Conservation (phyloP, 1,140 invertebrate genomes). For the Bicyclus anynana region DNA sequence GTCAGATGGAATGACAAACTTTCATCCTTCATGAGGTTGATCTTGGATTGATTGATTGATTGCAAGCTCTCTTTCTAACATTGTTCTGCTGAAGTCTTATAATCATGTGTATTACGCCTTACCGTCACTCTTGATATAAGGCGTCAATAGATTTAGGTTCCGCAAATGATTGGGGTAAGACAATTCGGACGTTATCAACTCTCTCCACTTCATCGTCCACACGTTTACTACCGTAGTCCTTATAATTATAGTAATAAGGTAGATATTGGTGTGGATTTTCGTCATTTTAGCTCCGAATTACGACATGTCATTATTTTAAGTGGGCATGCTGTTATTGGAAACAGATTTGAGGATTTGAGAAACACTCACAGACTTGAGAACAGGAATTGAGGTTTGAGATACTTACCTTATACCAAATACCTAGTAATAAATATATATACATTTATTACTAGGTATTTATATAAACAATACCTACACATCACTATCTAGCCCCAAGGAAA, state of each 20-base stretch:
- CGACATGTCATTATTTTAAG: not conserved
- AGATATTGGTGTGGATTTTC: not conserved
- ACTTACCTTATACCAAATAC: too few species aligned
- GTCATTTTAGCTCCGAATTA: not conserved
- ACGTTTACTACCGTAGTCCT: not conserved
- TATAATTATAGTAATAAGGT: not conserved
- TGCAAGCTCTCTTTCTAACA: too few species aligned
- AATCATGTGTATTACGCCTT: slow-evolving; percentile 3
- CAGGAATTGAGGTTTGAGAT: too few species aligned
- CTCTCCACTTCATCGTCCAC: slow-evolving; percentile 3
- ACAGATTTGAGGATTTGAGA: not conserved
- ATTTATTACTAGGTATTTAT: too few species aligned
- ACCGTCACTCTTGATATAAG: slow-evolving; percentile 6
- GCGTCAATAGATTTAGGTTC: slow-evolving; percentile 24
- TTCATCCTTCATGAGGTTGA: too few species aligned
- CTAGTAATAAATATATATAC: too few species aligned
- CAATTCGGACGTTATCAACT: slow-evolving; percentile 24
- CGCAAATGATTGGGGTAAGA: slow-evolving; percentile 27
- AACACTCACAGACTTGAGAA: too few species aligned
- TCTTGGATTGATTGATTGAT: too few species aligned
- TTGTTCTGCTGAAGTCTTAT: too few species aligned
- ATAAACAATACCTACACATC: too few species aligned
- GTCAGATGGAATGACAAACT: too few species aligned
- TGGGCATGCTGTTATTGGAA: not conserved
- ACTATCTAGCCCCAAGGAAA: too few species aligned